Base-by-base conservation (phyloP, 2,888 invertebrate genomes). In the Omphaloscelis lunosa region DNA sequence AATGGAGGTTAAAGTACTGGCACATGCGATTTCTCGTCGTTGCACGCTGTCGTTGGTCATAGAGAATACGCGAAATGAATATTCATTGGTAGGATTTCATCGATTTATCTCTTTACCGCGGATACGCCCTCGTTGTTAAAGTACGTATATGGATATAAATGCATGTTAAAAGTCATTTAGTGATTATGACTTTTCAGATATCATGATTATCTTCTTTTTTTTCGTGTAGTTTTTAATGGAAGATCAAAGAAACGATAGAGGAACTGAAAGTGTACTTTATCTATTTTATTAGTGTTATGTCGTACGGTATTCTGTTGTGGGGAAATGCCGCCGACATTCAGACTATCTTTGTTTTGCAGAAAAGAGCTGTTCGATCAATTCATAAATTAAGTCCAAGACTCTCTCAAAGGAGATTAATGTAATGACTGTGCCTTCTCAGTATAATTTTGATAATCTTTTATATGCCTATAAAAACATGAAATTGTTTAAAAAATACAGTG, bases 1-100 rank as follows among this genome's bases (percentile, higher is more conserved):
- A 81, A 77, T 74, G 72, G 77, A 41, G 51, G 68, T 56, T 53
- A 63, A 84, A 82, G 77, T 58, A 72, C 69, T 51, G 70, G 85
- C 85, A 85, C 72, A 76, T 82, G 71, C 72, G 63, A 69, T 77
- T 78, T 72, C 71, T 79, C 75, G 67, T 69, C 74, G n/a, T n/a
- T n/a, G n/a, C n/a, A n/a, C n/a, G 70, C 67, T 59, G 75, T 75
- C 85, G 73, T 74, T 79, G 80, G 79, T 78, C 82, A 86, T 80
- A 80, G 80, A 82, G 81, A 88, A 88, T 86, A 90, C 89, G 85
- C 83, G 85, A 71, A 79, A 87, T 89, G 88, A 89, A 91, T 91
- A 91, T 91, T 90, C 89, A 90, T 87, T 77, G 69, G 59, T 76
- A 77, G 87, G 83, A 84, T 87, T 75, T 77, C 73, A 85, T 86